phyloP scores from a whole-genome alignment of 64 coral and sea anemone species.

The Actinia equina region DNA sequence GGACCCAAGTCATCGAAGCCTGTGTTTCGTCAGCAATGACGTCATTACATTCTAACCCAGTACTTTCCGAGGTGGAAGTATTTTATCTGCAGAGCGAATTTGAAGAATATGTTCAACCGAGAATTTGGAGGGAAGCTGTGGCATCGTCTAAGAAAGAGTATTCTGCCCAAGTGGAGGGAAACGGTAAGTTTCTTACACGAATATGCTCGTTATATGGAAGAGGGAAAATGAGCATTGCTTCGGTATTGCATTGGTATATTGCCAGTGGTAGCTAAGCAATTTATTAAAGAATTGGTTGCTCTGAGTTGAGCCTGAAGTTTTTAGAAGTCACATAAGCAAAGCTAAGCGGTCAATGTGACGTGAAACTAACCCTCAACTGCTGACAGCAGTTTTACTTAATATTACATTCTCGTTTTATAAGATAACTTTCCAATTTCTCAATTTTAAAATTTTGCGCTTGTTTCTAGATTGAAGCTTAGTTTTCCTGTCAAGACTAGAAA shows the following conservation, averaged over 20 bases:
- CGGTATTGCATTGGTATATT: too few species aligned
- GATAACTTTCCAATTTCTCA: too few species aligned
- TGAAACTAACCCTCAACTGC: too few species aligned
- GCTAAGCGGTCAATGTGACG: too few species aligned
- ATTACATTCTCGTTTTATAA: too few species aligned
- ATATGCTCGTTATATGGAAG: too few species aligned
- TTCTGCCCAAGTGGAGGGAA: not conserved
- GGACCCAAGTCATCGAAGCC: conserved; percentile 54
- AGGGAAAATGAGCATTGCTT: too few species aligned
- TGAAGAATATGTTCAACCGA: conserved; percentile 29
- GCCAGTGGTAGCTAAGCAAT: too few species aligned
- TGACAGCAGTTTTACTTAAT: too few species aligned
- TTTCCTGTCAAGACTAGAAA: not conserved
- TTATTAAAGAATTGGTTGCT: too few species aligned
- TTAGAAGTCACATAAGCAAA: too few species aligned
- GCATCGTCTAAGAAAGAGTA: conserved; percentile 29
- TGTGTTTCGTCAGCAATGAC: conserved; percentile 38
- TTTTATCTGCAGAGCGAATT: conserved; percentile 39
- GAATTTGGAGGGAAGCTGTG: conserved; percentile 20
- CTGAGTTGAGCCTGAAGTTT: too few species aligned
- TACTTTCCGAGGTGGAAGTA: conserved; percentile 23
- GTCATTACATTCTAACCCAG: conserved; percentile 40
- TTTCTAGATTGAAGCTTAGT: not conserved
- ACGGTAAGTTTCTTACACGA: not conserved
- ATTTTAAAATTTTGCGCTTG: not conserved